These are phyloP conservation scores for Synergus umbraculus DNA, from an alignment of 2,888 invertebrate genomes.

Conservation along the genomic window DNA sequence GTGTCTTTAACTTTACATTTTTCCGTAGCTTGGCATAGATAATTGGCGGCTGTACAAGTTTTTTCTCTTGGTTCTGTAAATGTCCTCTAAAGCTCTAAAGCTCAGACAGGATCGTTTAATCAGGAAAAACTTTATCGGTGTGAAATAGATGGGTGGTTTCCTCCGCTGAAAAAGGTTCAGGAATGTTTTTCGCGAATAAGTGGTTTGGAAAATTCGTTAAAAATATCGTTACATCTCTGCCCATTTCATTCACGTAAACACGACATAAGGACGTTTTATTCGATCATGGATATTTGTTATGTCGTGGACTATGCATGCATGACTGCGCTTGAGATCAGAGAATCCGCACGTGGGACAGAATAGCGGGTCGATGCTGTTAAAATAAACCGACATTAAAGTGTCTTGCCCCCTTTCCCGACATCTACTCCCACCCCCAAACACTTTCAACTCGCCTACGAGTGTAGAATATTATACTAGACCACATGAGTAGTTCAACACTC, in stretches of 20 bases:
- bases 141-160: neutral
- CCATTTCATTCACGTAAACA: neutral
- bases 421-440: neutral
- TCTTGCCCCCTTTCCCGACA: constrained; percentile 16
- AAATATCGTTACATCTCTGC: constrained; percentile 12
- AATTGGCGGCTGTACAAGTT: neutral
- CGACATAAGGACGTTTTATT: constrained; percentile 9
- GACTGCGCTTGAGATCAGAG: constrained; percentile 10
- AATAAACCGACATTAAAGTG: constrained; percentile 25
- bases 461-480: neutral
- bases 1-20: neutral
- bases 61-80: neutral
- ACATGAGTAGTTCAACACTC: neutral
- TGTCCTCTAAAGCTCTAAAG: neutral
- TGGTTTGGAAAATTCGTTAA: constrained; percentile 9
- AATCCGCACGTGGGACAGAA: constrained; percentile 3
- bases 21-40: neutral
- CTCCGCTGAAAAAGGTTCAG: neutral
- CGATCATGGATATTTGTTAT: constrained; percentile 19
- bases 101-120: neutral
- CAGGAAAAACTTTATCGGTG: neutral
- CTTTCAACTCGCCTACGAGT: constrained; percentile 22
- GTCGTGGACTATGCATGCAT: constrained; percentile 6
- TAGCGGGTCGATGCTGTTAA: neutral
- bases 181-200: neutral